phyloP scores from a whole-genome alignment of 1,140 invertebrate species.

The Trachelipus rathkii region DNA sequence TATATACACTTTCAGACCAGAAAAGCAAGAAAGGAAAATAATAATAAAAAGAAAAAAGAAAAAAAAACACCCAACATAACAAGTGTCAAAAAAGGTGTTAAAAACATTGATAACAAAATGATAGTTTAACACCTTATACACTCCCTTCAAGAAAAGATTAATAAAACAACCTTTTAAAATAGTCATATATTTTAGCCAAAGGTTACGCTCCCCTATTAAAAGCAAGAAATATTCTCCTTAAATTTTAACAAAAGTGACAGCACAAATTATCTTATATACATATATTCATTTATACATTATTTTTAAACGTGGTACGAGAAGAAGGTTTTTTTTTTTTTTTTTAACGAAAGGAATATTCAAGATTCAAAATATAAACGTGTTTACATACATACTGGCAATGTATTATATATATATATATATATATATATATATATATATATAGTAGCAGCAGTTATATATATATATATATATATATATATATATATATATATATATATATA shows the following conservation, averaged over 20 bases:
- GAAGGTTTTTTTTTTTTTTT: background rate
- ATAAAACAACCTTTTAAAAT: background rate
- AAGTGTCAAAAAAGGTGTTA: background rate
- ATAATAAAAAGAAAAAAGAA: background rate
- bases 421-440: slow-evolving; percentile 14
- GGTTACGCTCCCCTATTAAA: slow-evolving; percentile 1
- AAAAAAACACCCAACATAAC: background rate
- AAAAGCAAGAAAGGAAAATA: no score
- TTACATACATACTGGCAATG: background rate
- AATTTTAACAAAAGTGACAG: background rate
- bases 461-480: slow-evolving; percentile 15
- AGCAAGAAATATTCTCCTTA: background rate
- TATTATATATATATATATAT: background rate
- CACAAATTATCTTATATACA: no score
- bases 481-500: background rate
- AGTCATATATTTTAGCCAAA: background rate
- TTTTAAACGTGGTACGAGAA: no score
- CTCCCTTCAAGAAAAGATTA: background rate
- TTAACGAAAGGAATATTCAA: background rate
- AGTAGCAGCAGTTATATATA: no score
- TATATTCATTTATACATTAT: no score
- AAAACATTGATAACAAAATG: slow-evolving; percentile 2
- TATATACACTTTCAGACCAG: no score
- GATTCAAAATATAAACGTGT: background rate
- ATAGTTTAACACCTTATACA: background rate